Evolutionary conservation across 1,140 invertebrate genomes (phyloP), one percentile per base, ranked within the genome.

Genomic region (Magallana angulata): DNA sequence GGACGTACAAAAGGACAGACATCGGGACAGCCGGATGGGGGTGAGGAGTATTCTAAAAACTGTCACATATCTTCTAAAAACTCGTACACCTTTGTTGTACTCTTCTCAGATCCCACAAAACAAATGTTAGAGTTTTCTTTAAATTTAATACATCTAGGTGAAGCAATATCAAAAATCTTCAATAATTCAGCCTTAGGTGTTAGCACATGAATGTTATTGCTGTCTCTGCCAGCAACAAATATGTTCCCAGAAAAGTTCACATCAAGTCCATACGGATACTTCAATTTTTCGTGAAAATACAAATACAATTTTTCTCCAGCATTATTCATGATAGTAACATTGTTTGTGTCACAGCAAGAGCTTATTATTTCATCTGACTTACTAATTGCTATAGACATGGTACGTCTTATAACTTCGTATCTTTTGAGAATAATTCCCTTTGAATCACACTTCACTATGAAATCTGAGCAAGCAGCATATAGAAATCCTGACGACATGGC

Each of bases 71-170:
- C 24, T 24, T 24, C 24, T 24, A 24, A 24, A 24, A 24, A 24
- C 24, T 24, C 1, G 24, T 71, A 71, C 64, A 71, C 64, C 30
- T 71, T 71, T 24, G 64, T 24, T 5, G 64, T 71, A 1, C 64
- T 24, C 18, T 24, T 71, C 5, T 30, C n/a, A 1, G 64, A 24
- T 30, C 64, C 64, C 30, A 71, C 64, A 30, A 71, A 71, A 71
- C 64, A 71, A n/a, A 71, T 1, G 11, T 71, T 9, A 0, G 64
- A 71, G 30, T 71, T 71, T 30, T 71, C 64, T 24, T 71, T 71
- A 71, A 71, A 71, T 30, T 18, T 71, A 3, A 71, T 71, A 71
- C 64, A 71, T 24, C 64, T 71, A 24, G 64, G 64, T 24, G 64
- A 30, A 18, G 4, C 9, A 71, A 71, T 24, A 71, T 7, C 2